phyloP scores from a whole-genome alignment of 2,113 vertebrate species.

The Mesitornis unicolor region DNA sequence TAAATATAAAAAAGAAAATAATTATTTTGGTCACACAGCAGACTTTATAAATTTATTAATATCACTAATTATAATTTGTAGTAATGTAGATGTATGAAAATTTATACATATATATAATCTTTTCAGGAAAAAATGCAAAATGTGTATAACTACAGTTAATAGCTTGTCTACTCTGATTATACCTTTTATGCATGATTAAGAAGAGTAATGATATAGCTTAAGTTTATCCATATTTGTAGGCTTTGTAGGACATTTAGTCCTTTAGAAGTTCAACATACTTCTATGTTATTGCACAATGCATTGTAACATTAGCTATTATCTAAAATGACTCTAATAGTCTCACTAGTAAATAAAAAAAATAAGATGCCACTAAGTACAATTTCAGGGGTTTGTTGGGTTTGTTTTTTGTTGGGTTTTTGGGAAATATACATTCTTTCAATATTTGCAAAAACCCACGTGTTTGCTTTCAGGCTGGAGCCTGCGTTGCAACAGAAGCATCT shows the following conservation, averaged over 20 bases:
- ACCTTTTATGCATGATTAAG: conserved; percentile 45
- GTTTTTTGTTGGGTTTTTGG: no score
- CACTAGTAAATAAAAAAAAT: conserved; percentile 52
- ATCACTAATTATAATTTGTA: conserved; percentile 66
- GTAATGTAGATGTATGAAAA: conserved; percentile 63
- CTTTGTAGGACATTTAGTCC: conserved; percentile 54
- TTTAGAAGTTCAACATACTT: conserved; percentile 57
- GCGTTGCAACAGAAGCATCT: conserved; percentile 36
- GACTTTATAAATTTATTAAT: conserved; percentile 69
- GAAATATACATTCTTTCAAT: conserved; percentile 48
- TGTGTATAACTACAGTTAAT: conserved; percentile 35
- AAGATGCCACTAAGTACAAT: conserved; percentile 26
- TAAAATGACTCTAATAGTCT: conserved; percentile 40
- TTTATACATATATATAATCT: conserved; percentile 75
- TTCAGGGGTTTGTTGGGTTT: conserved; percentile 52
- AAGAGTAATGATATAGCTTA: conserved; percentile 43
- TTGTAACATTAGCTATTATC: conserved; percentile 18
- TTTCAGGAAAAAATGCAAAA: not conserved
- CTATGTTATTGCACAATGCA: conserved; percentile 53
- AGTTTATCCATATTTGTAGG: not conserved
- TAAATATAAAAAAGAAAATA: conserved; percentile 52
- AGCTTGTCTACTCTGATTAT: conserved; percentile 50
- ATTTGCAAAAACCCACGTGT: conserved; percentile 54
- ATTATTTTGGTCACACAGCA: conserved; percentile 70
- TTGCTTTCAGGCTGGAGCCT: conserved; percentile 39